Percentiles rank a stretch among this genome's conserved stretches.
Conservation (phyloP, 2,113 vertebrate species). For the Phalacrocorax pelagicus region DNA sequence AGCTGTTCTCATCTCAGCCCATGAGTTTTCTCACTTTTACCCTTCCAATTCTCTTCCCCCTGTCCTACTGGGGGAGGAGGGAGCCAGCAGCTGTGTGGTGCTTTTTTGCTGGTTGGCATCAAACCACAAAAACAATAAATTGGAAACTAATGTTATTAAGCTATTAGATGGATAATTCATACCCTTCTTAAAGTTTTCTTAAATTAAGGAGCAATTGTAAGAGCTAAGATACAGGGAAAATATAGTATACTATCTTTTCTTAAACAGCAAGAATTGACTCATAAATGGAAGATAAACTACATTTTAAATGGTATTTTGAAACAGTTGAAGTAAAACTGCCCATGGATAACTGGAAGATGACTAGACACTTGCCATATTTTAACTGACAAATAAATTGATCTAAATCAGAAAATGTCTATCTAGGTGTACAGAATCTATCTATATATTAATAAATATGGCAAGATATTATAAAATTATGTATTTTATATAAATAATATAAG, state of each 20-base stretch:
- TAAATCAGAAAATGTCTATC: not conserved
- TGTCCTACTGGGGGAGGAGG: rapidly evolving
- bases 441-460: not conserved
- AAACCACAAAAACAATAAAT: not conserved
- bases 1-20: not conserved
- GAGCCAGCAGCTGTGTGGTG: too few species aligned
- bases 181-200: not conserved
- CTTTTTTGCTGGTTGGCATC: not conserved
- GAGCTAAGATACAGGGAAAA: not conserved
- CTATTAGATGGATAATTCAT: not conserved
- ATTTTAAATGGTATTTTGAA: not conserved
- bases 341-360: not conserved
- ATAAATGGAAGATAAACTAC: not conserved
- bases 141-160: not conserved
- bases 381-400: not conserved
- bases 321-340: not conserved
- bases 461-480: not conserved
- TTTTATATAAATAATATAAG: not conserved
- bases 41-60: not conserved
- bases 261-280: not conserved
- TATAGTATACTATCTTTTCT: not conserved
- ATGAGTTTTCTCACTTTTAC: not conserved
- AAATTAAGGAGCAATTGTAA: not conserved
- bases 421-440: not conserved
- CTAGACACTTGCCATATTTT: not conserved